Percentiles rank a stretch among this genome's conserved stretches.
Evolutionary conservation across 2,888 invertebrate species (phyloP).

Genomic region (Caenorhabditis macrosperma): DNA sequence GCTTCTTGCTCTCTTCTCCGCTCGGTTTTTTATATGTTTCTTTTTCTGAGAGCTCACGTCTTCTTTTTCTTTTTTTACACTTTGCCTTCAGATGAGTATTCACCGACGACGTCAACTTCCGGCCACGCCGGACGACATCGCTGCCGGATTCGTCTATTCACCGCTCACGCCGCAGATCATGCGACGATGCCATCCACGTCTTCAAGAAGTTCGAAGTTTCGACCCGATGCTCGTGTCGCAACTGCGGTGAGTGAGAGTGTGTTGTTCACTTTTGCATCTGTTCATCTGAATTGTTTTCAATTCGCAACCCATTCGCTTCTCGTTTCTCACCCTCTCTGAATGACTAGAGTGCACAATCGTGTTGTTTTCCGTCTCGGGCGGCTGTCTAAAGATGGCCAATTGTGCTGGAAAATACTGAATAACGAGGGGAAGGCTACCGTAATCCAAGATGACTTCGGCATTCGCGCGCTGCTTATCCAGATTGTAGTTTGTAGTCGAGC

Average conservation of each 20-base stretch:
- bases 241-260: constrained; percentile 34
- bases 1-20: neutral
- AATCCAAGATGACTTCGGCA: too few relatives aligned
- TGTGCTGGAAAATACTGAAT: neutral
- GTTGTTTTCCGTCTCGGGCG: too few relatives aligned
- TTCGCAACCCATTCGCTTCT: neutral
- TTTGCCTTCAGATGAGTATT: constrained; percentile 36
- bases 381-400: neutral
- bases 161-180: constrained; percentile 48
- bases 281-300: too few relatives aligned
- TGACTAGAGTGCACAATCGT: neutral
- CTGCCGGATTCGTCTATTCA: constrained; percentile 25
- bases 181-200: constrained; percentile 48
- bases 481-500: neutral
- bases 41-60: neutral
- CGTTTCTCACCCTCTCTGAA: neutral
- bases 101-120: constrained; percentile 50
- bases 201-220: constrained; percentile 56
- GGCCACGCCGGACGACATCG: constrained; percentile 50
- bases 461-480: neutral
- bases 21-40: neutral
- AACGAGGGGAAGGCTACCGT: neutral
- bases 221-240: constrained; percentile 50
- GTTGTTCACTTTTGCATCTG: too few relatives aligned
- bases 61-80: neutral